Percentiles rank a stretch among this genome's conserved stretches.
These are phyloP conservation scores for Luperina testacea DNA, from an alignment of 2,888 invertebrate genomes.

Conservation along the genomic window DNA sequence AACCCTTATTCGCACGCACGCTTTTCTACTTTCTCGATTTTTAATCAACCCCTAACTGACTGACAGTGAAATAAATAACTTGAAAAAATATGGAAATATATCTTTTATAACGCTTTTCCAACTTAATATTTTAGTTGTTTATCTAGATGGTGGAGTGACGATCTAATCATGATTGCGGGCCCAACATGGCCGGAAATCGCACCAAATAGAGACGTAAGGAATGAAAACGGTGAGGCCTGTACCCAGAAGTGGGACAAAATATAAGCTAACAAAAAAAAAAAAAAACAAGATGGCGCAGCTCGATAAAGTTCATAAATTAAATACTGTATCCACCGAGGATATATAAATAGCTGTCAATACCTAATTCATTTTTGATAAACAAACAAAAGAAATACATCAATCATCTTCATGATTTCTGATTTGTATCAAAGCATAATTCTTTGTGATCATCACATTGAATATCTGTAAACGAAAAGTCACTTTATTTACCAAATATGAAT, in stretches of 20 bases:
- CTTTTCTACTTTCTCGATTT: not conserved
- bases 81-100: not conserved
- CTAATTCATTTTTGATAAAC: not conserved
- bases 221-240: not conserved
- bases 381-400: not conserved
- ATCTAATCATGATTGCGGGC: not conserved
- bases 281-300: not conserved
- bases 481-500: not conserved
- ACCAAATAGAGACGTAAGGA: not conserved
- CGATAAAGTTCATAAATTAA: not conserved
- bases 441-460: not conserved
- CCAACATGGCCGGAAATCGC: not conserved
- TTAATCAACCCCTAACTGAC: not conserved
- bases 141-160: not conserved
- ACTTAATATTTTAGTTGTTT: not conserved
- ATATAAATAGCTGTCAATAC: not conserved
- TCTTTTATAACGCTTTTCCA: not conserved
- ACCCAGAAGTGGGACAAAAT: not conserved
- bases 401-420: not conserved
- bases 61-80: not conserved
- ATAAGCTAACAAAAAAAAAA: not conserved
- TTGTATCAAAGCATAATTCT: not conserved
- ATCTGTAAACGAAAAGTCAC: not conserved
- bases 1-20: slow-evolving; percentile 5
- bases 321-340: not conserved